phyloP scores from a whole-genome alignment of 2,797 vertebrate genomes.

The Tenualosa thibaudeaui region DNA sequence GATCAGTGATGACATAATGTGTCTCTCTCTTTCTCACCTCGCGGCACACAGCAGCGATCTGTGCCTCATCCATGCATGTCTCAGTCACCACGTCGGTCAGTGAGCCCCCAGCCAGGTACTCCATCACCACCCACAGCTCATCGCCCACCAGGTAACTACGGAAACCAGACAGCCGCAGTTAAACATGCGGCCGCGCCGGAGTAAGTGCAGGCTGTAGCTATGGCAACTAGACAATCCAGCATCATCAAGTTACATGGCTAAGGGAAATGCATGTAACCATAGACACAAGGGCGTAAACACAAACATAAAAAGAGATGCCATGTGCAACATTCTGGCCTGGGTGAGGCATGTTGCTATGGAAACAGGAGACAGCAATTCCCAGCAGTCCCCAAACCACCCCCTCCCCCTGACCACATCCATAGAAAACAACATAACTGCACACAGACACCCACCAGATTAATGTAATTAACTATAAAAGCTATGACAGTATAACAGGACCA shows the following conservation, averaged over 20 bases:
- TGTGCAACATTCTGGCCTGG: not conserved
- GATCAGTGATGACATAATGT: not conserved
- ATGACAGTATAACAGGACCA: not conserved
- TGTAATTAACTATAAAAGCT: not conserved
- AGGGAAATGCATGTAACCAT: slow-evolving; percentile 46
- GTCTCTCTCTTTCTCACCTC: slow-evolving; percentile 75
- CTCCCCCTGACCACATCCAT: not conserved
- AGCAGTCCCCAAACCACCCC: not conserved
- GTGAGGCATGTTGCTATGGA: slow-evolving; percentile 21
- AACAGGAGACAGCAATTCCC: slow-evolving; percentile 24
- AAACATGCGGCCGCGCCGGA: slow-evolving; percentile 37
- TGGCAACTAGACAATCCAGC: slow-evolving; percentile 41
- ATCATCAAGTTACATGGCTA: slow-evolving; percentile 26
- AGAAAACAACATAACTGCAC: not conserved
- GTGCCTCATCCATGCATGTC: slow-evolving; percentile 96
- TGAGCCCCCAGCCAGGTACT: slow-evolving; percentile 95
- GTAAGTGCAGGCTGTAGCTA: slow-evolving; percentile 45
- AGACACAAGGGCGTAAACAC: slow-evolving; percentile 44
- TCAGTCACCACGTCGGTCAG: slow-evolving; percentile 94
- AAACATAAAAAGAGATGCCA: not conserved
- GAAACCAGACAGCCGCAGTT: slow-evolving; percentile 35
- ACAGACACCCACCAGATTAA: not conserved
- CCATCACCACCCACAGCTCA: slow-evolving; percentile 98
- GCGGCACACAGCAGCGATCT: slow-evolving; percentile 94
- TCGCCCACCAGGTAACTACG: slow-evolving; percentile 93